Evolutionary conservation across 2,113 vertebrate species (phyloP).

Genomic region (Bostrychus sinensis): DNA sequence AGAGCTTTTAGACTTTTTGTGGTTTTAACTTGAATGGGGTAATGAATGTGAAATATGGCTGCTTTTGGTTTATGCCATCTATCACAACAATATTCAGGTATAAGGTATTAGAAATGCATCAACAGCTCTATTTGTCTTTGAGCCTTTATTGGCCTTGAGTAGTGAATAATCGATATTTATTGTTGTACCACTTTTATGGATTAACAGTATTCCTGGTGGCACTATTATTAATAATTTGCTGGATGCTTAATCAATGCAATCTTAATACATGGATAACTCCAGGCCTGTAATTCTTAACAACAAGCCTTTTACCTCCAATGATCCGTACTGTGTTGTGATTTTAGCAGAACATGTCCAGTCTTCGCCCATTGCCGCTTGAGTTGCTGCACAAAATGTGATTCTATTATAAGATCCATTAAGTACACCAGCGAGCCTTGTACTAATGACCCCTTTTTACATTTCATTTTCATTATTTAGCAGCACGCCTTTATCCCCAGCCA

Average conservation of each 20-base stretch:
- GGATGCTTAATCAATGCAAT: conserved; percentile 32
- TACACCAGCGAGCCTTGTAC: conserved; percentile 52
- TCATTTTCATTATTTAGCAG: conserved; percentile 51
- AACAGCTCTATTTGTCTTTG: background rate
- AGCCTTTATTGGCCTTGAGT: too few species aligned
- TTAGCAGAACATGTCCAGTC: conserved; percentile 17
- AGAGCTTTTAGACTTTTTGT: too few species aligned
- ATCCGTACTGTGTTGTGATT: conserved; percentile 20
- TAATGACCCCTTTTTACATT: conserved; percentile 68
- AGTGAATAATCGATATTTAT: background rate
- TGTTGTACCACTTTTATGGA: background rate
- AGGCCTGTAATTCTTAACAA: conserved; percentile 21
- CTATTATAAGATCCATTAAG: conserved; percentile 68
- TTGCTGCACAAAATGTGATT: conserved; percentile 57
- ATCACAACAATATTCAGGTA: too few species aligned
- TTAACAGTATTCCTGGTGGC: background rate
- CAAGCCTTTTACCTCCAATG: conserved; percentile 36
- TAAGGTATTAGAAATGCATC: too few species aligned
- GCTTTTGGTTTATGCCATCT: too few species aligned
- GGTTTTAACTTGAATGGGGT: too few species aligned
- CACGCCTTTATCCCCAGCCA: conserved; percentile 28
- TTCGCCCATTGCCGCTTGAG: conserved; percentile 41
- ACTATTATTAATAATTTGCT: background rate
- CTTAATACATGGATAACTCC: conserved; percentile 28
- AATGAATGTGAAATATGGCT: too few species aligned